Evolutionary conservation across 2,797 vertebrate genomes (phyloP).

Genomic region (Lutra lutra): DNA sequence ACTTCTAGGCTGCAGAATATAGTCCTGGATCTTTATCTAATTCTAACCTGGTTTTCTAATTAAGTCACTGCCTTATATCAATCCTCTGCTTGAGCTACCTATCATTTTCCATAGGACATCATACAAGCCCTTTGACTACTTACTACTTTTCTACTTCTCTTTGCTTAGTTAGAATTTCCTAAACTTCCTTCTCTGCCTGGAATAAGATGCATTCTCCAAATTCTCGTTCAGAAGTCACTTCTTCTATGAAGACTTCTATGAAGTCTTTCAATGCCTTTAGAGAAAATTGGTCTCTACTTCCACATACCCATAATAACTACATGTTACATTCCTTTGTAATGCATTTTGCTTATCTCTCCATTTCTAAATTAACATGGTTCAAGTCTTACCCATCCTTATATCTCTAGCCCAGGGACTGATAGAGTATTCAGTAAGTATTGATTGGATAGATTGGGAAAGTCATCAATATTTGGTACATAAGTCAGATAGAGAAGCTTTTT

Average conservation of each 20-base stretch:
- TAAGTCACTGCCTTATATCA: background rate
- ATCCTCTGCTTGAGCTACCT: background rate
- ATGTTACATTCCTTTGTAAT: background rate
- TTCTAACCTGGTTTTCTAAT: background rate
- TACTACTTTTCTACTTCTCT: background rate
- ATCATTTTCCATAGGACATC: background rate
- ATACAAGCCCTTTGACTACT: background rate
- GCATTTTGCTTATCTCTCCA: background rate
- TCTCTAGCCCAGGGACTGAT: background rate
- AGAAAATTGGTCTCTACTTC: background rate
- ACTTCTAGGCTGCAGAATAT: background rate
- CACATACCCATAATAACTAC: background rate
- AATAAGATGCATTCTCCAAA: background rate
- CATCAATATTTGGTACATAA: background rate
- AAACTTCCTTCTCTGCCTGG: background rate
- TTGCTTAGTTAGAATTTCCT: background rate
- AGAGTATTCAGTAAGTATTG: background rate
- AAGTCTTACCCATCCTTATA: background rate
- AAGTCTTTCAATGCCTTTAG: background rate
- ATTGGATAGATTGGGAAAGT: background rate
- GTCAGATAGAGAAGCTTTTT: constrained; percentile 3
- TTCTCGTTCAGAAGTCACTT: background rate
- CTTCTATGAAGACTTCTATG: background rate
- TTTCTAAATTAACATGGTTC: background rate
- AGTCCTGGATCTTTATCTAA: background rate